Evolutionary conservation across 2,797 vertebrate species (phyloP).

Genomic region (Cossypha heuglini): DNA sequence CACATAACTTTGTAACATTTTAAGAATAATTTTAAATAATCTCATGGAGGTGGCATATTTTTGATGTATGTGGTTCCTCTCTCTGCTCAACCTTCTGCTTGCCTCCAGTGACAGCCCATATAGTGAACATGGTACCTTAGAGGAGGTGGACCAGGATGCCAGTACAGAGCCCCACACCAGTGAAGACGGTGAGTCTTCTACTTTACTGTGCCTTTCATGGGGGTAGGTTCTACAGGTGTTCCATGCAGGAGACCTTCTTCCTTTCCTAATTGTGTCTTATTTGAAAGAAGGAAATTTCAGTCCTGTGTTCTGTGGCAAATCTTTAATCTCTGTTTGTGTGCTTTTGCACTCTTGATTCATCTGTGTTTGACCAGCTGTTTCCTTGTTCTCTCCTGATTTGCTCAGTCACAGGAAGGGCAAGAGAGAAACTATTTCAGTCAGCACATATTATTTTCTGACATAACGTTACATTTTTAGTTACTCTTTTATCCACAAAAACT

Average conservation of each 20-base stretch:
- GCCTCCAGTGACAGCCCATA: slow-evolving; percentile 92
- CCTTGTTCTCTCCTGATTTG: slow-evolving; percentile 45
- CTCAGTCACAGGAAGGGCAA: slow-evolving; percentile 43
- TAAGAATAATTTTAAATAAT: not conserved
- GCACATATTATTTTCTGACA: slow-evolving; percentile 20
- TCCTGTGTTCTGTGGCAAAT: not conserved
- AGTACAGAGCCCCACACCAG: slow-evolving; percentile 94
- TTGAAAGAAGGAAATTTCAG: slow-evolving; percentile 8
- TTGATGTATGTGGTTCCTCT: not conserved
- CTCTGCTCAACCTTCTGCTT: not conserved
- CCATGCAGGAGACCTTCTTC: not conserved
- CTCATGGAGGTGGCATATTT: not conserved
- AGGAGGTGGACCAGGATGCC: slow-evolving; percentile 93
- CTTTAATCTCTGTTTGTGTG: slow-evolving; percentile 28
- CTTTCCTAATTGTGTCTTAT: not conserved
- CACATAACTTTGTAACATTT: not conserved
- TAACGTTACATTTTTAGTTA: not conserved
- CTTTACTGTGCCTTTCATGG: not conserved
- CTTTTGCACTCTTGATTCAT: slow-evolving; percentile 11
- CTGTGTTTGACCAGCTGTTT: slow-evolving; percentile 55
- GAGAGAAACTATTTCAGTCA: slow-evolving; percentile 31
- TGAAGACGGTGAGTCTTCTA: slow-evolving; percentile 87
- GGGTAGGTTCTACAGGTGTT: not conserved
- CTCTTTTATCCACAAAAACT: not conserved
- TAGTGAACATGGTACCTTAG: slow-evolving; percentile 93